phyloP scores from a whole-genome alignment of 2,113 vertebrate species.

The Sinocyclocheilus maitianheensis region DNA sequence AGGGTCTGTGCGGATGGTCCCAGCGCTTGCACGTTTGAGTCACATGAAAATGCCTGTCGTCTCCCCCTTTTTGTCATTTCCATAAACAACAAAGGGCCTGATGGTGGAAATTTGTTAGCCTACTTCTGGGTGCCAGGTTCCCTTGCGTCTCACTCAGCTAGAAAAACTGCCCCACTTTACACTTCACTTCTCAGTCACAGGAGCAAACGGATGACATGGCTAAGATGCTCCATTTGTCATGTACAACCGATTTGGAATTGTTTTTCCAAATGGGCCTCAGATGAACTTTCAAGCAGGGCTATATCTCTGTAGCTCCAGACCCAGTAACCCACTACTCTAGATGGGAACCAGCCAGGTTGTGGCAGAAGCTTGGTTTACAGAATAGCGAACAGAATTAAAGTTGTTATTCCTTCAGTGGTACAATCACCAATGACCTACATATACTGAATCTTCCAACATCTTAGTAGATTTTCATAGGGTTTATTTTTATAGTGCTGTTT shows the following conservation, averaged over 20 bases:
- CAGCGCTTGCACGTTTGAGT: conserved; percentile 61
- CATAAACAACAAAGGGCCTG: conserved; percentile 65
- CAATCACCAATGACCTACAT: conserved; percentile 28
- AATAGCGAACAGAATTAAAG: conserved; percentile 31
- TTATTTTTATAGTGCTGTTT: not conserved
- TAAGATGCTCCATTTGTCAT: conserved; percentile 69
- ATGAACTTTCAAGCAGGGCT: conserved; percentile 16
- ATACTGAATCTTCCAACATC: conserved; percentile 15
- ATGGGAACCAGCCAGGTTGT: conserved; percentile 38
- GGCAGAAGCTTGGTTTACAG: not conserved
- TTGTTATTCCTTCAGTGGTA: conserved; percentile 26
- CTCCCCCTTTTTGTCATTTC: conserved; percentile 26
- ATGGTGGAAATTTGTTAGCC: conserved; percentile 67
- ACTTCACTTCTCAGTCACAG: conserved; percentile 17
- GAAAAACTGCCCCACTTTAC: conserved; percentile 67
- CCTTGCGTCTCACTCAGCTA: conserved; percentile 65
- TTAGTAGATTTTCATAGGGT: no score
- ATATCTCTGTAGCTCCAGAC: not conserved
- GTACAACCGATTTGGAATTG: conserved; percentile 58
- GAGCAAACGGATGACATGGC: conserved; percentile 45
- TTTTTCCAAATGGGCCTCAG: conserved; percentile 18
- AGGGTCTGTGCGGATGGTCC: not conserved
- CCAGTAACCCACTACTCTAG: conserved; percentile 44
- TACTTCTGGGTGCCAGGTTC: conserved; percentile 66
- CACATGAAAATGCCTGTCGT: conserved; percentile 65